A percentile compares a stretch with the other conserved stretches of the same genome.
Conservation (phyloP, 1,140 invertebrate species). For the Calliphora vicina region DNA sequence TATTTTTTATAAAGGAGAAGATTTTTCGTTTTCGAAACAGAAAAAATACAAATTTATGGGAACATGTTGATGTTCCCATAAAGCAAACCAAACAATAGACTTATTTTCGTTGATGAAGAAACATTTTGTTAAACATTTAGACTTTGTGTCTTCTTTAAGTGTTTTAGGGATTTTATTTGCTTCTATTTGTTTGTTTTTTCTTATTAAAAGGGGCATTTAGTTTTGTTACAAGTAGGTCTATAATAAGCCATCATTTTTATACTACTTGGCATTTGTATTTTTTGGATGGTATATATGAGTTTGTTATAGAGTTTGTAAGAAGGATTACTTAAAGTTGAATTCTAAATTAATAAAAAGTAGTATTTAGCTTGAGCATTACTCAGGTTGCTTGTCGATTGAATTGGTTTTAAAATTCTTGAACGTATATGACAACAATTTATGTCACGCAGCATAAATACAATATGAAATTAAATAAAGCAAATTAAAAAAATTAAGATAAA, state of each 20-base stretch:
- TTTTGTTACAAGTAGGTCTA: background rate
- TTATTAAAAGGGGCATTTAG: background rate
- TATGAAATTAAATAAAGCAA: too few relatives aligned
- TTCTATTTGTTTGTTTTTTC: background rate
- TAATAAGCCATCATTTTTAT: background rate
- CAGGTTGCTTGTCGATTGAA: too few relatives aligned
- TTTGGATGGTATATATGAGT: too few relatives aligned
- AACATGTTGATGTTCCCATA: background rate
- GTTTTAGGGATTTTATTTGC: constrained; percentile 4
- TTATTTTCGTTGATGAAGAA: background rate
- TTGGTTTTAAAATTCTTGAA: too few relatives aligned
- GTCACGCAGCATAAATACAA: too few relatives aligned
- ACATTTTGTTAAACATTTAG: background rate
- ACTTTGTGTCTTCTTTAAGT: constrained; percentile 20
- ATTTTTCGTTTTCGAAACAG: background rate
- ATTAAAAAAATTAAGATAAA: too few relatives aligned
- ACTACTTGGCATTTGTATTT: too few relatives aligned
- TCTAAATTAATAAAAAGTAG: too few relatives aligned
- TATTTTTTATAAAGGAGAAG: background rate
- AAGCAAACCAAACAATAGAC: background rate
- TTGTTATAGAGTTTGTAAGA: too few relatives aligned
- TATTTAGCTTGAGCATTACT: too few relatives aligned
- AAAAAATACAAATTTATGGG: background rate
- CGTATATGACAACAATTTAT: too few relatives aligned
- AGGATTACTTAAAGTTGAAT: too few relatives aligned